Conservation (phyloP, 2,888 invertebrate species). For the Hydroisotoma schaefferi region DNA sequence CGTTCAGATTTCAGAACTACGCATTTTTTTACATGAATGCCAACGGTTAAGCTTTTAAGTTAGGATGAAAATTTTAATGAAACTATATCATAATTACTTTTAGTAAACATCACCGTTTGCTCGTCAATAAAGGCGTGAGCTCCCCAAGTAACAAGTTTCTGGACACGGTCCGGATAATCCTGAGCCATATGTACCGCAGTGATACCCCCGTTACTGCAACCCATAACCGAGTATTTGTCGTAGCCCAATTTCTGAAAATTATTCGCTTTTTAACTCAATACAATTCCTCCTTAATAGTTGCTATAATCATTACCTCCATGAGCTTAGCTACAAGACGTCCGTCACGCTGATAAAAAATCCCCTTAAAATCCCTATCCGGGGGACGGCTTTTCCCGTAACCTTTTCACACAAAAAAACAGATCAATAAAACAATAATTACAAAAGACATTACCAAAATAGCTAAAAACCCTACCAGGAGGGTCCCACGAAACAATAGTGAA, state of each 20-base stretch:
- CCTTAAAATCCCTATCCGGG: conserved; percentile 65
- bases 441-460: not conserved
- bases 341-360: conserved; percentile 70
- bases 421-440: not conserved
- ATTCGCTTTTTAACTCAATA: not conserved
- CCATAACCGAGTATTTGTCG: conserved; percentile 69
- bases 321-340: conserved; percentile 67
- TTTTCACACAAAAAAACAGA: no score
- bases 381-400: conserved; percentile 64
- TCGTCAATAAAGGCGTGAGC: conserved; percentile 62
- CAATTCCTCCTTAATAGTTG: not conserved
- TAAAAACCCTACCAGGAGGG: conserved; percentile 51
- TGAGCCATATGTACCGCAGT: conserved; percentile 67
- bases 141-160: conserved; percentile 74
- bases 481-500: conserved; percentile 73
- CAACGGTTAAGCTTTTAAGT: no score
- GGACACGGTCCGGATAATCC: conserved; percentile 61
- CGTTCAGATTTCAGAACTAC: not conserved
- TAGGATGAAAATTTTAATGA: conserved; percentile 6
- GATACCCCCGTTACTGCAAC: conserved; percentile 87
- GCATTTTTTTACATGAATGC: not conserved
- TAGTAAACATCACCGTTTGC: conserved; percentile 32
- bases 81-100: conserved; percentile 18
- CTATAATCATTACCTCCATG: conserved; percentile 60
- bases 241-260: conserved; percentile 60